Evolutionary conservation across 2,797 vertebrate genomes (phyloP).

Genomic region (Sylvia borin): DNA sequence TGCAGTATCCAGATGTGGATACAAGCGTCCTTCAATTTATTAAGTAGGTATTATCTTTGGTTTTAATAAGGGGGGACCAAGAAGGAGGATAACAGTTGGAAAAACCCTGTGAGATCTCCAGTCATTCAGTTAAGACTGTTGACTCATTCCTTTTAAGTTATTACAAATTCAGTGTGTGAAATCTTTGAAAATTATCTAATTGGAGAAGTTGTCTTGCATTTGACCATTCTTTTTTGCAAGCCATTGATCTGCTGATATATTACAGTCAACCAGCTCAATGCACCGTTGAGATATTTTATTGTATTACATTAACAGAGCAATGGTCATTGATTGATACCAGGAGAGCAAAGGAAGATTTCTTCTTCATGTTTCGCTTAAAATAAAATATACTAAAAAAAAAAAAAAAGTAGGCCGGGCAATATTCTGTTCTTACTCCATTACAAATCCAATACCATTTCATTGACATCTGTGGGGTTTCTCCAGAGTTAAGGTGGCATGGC

Average conservation of each 20-base stretch:
- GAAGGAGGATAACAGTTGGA: not conserved
- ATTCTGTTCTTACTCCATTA: constrained; percentile 31
- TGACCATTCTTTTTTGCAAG: constrained; percentile 58
- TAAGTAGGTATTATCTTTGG: not conserved
- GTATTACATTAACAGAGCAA: constrained; percentile 62
- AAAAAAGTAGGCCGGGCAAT: not conserved
- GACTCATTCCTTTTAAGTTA: not conserved
- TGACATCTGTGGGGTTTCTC: not conserved
- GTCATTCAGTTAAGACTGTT: not conserved
- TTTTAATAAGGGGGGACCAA: not conserved
- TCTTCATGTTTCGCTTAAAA: constrained; percentile 34
- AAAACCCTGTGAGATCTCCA: not conserved
- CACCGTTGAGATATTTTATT: constrained; percentile 59
- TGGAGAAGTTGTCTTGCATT: constrained; percentile 45
- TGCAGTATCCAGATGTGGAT: not conserved
- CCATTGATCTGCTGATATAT: constrained; percentile 69
- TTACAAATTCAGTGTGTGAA: not conserved
- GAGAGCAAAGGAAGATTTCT: constrained; percentile 43
- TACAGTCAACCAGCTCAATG: constrained; percentile 54
- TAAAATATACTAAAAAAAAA: not conserved
- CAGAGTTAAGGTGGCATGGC: not conserved
- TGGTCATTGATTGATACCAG: constrained; percentile 64
- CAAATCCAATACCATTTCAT: constrained; percentile 44
- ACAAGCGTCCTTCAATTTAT: not conserved
- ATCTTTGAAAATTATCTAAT: constrained; percentile 58